These are phyloP conservation scores for Phylloscopus trochiloides DNA, from an alignment of 2,113 vertebrate genomes.

Conservation along the genomic window DNA sequence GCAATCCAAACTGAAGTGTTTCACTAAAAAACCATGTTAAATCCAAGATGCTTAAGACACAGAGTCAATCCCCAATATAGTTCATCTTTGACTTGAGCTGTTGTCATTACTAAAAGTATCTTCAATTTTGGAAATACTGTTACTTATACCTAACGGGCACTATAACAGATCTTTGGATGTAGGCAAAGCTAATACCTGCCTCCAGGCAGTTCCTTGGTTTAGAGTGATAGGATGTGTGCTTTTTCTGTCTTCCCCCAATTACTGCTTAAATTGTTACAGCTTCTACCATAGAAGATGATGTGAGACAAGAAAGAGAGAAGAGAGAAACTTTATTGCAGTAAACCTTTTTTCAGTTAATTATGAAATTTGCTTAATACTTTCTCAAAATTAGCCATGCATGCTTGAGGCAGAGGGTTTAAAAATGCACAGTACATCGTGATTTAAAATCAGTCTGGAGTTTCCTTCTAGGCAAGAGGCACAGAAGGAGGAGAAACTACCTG, in stretches of 20 bases:
- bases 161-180: not conserved
- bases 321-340: not conserved
- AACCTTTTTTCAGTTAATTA: not conserved
- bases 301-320: not conserved
- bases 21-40: not conserved
- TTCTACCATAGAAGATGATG: not conserved
- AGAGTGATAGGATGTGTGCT: not conserved
- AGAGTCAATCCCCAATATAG: not conserved
- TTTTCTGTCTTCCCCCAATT: not conserved
- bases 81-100: not conserved
- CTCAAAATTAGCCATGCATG: not conserved
- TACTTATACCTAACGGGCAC: not conserved
- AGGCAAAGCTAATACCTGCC: not conserved
- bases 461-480: not conserved
- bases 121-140: not conserved
- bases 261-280: not conserved
- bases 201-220: not conserved
- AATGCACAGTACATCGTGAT: not conserved
- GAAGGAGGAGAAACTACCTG: not conserved
- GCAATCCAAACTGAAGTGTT: not conserved
- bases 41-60: not conserved
- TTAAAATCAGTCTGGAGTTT: not conserved
- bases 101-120: not conserved
- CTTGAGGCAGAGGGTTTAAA: not conserved
- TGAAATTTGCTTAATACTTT: not conserved